These are phyloP conservation scores for Drosophila vallismaia DNA, from an alignment of 2,888 invertebrate species.

Conservation along the genomic window DNA sequence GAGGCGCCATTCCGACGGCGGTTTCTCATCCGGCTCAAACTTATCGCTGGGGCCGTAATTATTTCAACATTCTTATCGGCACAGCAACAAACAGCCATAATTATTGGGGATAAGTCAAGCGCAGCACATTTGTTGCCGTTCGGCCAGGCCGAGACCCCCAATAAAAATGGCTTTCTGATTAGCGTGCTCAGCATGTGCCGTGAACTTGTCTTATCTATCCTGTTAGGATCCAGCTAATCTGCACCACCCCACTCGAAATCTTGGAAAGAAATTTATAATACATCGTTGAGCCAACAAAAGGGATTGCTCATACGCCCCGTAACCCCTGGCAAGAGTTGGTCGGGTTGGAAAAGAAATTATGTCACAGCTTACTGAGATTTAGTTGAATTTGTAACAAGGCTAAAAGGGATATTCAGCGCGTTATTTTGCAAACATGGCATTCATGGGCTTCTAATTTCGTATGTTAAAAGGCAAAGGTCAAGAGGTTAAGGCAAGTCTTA, in stretches of 20 bases:
- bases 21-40: conserved; percentile 23
- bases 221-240: conserved; percentile 17
- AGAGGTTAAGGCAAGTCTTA: too few species aligned
- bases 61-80: conserved; percentile 63
- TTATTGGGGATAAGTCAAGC: conserved; percentile 68
- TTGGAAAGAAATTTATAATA: conserved; percentile 65
- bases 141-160: conserved; percentile 24
- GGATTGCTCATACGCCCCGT: conserved; percentile 53
- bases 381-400: not conserved
- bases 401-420: not conserved
- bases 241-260: not conserved
- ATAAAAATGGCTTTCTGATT: conserved; percentile 69
- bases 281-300: conserved; percentile 30
- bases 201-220: conserved; percentile 61
- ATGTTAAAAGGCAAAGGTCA: not conserved
- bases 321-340: conserved; percentile 27
- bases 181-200: conserved; percentile 52
- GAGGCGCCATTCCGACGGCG: conserved; percentile 56
- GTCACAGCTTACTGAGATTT: conserved; percentile 51
- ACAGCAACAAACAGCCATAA: conserved; percentile 52
- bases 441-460: not conserved
- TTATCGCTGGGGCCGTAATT: conserved; percentile 52
- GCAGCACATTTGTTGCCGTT: conserved; percentile 66
- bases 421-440: not conserved
- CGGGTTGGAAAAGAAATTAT: conserved; percentile 55